Conservation (phyloP, 2,888 invertebrate genomes). For the Dynastes grantii region DNA sequence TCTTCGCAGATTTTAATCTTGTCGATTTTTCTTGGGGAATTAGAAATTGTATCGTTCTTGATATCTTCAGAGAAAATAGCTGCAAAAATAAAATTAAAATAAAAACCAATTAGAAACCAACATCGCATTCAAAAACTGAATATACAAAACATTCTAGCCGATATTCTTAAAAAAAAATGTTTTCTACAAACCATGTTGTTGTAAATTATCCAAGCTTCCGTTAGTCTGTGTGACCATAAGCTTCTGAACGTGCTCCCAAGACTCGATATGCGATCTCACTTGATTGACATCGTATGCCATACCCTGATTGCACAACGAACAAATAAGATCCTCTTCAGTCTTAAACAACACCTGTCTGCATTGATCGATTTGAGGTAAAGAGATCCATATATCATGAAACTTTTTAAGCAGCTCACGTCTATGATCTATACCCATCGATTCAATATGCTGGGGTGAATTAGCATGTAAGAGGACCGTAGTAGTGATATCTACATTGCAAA, state of each 20-base stretch:
- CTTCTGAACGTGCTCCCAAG: constrained; percentile 19
- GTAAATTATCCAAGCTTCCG: neutral
- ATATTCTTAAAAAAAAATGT: neutral
- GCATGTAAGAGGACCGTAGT: constrained; percentile 22
- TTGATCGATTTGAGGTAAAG: constrained; percentile 33
- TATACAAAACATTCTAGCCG: neutral
- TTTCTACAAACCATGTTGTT: neutral
- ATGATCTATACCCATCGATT: neutral
- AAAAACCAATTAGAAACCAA: neutral
- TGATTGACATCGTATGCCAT: constrained; percentile 20
- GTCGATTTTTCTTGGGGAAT: neutral
- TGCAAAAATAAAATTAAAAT: neutral
- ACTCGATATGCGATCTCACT: constrained; percentile 28
- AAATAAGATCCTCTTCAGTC: constrained; percentile 21
- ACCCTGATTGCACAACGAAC: constrained; percentile 23
- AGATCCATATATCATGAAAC: constrained; percentile 35
- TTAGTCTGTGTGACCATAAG: neutral
- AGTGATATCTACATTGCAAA: constrained; percentile 31
- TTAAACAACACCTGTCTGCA: constrained; percentile 32
- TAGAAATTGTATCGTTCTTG: neutral
- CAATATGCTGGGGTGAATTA: constrained; percentile 30
- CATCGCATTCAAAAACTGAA: no score
- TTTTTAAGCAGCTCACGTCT: constrained; percentile 25
- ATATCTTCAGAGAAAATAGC: neutral
- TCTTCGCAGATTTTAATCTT: neutral